A percentile compares a stretch with the other conserved stretches of the same genome.
These are phyloP conservation scores for Littorina saxatilis DNA, from an alignment of 1,140 invertebrate species.

Conservation along the genomic window DNA sequence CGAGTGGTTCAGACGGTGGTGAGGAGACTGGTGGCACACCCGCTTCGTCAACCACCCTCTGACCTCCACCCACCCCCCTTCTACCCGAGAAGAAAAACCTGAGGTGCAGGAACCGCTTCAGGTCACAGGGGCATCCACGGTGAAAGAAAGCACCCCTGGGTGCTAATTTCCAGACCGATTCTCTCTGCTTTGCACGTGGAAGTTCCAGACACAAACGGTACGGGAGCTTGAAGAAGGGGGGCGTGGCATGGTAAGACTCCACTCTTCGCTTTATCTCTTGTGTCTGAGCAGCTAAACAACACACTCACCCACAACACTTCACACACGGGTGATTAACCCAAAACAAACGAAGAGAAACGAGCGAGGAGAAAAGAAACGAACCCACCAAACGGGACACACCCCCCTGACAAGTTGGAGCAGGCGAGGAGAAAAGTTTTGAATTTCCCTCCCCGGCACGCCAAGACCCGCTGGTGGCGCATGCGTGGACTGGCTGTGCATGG, in stretches of 20 bases:
- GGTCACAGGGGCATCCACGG: too few species aligned
- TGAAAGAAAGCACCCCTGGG: too few species aligned
- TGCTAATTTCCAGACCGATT: not conserved
- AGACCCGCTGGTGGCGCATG: not conserved
- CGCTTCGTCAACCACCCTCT: not conserved
- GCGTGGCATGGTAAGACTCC: not conserved
- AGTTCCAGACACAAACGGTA: not conserved
- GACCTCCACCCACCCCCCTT: not conserved
- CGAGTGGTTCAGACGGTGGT: not conserved
- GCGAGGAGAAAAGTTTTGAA: constrained; percentile 12
- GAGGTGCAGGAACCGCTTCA: not conserved
- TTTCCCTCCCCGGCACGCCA: constrained; percentile 24
- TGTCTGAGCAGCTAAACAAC: not conserved
- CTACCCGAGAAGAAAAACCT: not conserved
- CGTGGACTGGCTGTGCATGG: not conserved
- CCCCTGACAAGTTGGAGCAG: not conserved
- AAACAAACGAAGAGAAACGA: not conserved
- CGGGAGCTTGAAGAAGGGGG: not conserved
- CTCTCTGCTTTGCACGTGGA: not conserved
- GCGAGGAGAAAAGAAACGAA: not conserved
- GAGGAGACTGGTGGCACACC: not conserved
- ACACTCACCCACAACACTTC: not conserved
- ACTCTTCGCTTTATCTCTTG: not conserved
- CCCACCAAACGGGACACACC: constrained; percentile 1
- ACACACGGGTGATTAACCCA: not conserved